Evolutionary conservation across 1,140 invertebrate genomes (phyloP).

Genomic region (Papilio xuthus): DNA sequence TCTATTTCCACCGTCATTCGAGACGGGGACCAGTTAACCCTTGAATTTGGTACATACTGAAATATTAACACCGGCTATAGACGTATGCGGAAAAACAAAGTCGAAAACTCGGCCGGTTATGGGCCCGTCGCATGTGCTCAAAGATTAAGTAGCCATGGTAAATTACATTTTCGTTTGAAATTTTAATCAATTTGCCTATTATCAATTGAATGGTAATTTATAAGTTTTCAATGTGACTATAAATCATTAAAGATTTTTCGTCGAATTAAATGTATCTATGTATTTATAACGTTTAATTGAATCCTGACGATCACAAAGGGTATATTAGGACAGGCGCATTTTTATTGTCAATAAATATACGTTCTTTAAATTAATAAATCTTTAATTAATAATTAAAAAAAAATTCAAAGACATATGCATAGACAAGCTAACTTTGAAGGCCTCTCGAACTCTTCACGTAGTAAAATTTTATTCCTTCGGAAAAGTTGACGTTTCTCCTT

Average conservation of each 20-base stretch:
- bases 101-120: slow-evolving; percentile 77
- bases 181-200: neutral
- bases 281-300: too few relatives aligned
- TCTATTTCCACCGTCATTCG: slow-evolving; percentile 51
- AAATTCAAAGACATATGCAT: too few relatives aligned
- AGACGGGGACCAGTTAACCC: slow-evolving; percentile 67
- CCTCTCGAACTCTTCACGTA: neutral
- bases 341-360: too few relatives aligned
- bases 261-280: too few relatives aligned
- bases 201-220: neutral
- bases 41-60: slow-evolving; percentile 76
- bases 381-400: too few relatives aligned
- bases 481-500: neutral
- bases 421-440: too few relatives aligned
- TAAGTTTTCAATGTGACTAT: neutral
- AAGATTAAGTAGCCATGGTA: slow-evolving; percentile 59
- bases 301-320: too few relatives aligned
- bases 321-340: too few relatives aligned
- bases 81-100: slow-evolving; percentile 79
- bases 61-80: slow-evolving; percentile 78
- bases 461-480: neutral
- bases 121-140: slow-evolving; percentile 73
- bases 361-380: too few relatives aligned
- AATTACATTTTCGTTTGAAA: slow-evolving; percentile 25
- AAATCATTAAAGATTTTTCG: too few relatives aligned